Conservation (phyloP, 2,797 vertebrate genomes). For the Neosilurus hyrtlii region DNA sequence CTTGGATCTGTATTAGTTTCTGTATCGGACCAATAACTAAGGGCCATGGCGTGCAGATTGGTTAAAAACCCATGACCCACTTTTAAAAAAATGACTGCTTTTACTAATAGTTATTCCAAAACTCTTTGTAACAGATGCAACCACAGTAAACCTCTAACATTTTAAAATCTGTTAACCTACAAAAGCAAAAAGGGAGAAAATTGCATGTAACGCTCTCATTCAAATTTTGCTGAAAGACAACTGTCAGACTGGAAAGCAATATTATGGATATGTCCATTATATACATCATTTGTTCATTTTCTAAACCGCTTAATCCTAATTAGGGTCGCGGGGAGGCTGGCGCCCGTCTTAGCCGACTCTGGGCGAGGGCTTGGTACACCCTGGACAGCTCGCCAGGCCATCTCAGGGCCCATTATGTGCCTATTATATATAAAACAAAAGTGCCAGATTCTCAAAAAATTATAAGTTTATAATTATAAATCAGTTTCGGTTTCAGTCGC, state of each 20-base stretch:
- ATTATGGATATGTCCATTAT: not conserved
- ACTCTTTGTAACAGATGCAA: not conserved
- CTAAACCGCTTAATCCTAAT: no score
- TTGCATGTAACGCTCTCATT: not conserved
- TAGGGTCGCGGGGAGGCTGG: no score
- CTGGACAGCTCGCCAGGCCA: no score
- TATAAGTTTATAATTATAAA: not conserved
- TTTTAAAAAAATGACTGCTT: not conserved
- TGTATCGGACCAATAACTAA: no score
- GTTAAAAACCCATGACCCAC: not conserved
- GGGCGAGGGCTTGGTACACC: no score
- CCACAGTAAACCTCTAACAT: not conserved
- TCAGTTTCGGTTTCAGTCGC: not conserved
- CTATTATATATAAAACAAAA: not conserved
- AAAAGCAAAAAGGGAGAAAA: not conserved
- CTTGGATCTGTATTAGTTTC: no score
- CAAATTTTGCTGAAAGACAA: not conserved
- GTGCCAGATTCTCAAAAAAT: not conserved
- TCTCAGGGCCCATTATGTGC: no score
- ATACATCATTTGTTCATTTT: not conserved
- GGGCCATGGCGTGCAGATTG: not conserved
- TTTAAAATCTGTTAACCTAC: not conserved
- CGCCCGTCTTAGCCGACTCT: no score
- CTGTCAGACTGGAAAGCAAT: no score
- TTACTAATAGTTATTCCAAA: not conserved